Conservation (phyloP, 2,797 vertebrate species). For the Monodelphis domestica region DNA sequence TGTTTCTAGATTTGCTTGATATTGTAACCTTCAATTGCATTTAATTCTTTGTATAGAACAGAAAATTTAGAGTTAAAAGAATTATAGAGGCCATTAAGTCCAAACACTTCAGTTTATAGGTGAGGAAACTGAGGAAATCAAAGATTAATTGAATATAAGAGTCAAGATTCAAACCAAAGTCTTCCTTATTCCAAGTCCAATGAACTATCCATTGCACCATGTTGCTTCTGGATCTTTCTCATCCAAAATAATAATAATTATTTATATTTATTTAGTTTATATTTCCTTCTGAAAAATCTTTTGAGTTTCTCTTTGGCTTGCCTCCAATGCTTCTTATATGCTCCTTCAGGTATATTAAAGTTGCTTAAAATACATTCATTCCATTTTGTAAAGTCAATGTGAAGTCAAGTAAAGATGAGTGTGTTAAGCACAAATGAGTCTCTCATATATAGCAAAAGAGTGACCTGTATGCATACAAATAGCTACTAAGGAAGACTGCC, state of each 20-base stretch:
- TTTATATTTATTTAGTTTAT: background rate
- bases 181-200: background rate
- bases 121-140: background rate
- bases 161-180: background rate
- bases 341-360: background rate
- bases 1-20: conserved; percentile 19
- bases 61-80: background rate
- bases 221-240: conserved; percentile 10
- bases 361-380: conserved; percentile 36
- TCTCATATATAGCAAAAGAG: background rate
- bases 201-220: background rate
- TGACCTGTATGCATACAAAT: conserved; percentile 28
- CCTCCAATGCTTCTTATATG: conserved; percentile 14
- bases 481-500: conserved; percentile 6
- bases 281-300: conserved; percentile 8
- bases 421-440: conserved; percentile 5
- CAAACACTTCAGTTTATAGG: background rate
- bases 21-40: background rate
- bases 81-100: background rate
- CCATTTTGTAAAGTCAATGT: conserved; percentile 14
- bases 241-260: conserved; percentile 3
- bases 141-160: background rate
- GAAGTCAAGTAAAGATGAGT: conserved; percentile 13
- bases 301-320: conserved; percentile 7
- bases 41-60: background rate